Evolutionary conservation across 2,888 invertebrate species (phyloP).

Genomic region (Plagodis pulveraria): DNA sequence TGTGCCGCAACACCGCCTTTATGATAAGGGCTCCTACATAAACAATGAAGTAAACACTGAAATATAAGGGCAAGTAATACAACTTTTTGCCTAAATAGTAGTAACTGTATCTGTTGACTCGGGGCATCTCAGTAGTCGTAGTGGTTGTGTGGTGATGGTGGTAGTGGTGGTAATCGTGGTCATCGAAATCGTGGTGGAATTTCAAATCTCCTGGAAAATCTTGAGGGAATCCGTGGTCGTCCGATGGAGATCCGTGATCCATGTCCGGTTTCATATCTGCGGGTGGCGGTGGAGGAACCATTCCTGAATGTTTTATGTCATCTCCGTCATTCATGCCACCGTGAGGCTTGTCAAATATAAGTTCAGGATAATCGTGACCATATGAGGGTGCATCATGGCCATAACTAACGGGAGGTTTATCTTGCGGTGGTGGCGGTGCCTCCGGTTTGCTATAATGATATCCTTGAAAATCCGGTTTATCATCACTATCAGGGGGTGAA

Average conservation of each 20-base stretch:
- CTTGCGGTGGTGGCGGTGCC: conserved; percentile 43
- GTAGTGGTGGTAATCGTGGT: conserved; percentile 58
- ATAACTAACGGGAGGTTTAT: conserved; percentile 10
- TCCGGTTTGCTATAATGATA: conserved; percentile 43
- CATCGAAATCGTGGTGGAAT: conserved; percentile 73
- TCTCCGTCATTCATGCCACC: conserved; percentile 48
- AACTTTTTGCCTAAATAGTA: conserved; percentile 90
- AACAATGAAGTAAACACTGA: conserved; percentile 89
- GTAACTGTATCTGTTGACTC: conserved; percentile 88
- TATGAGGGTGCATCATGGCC: conserved; percentile 38
- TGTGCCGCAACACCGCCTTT: conserved; percentile 90
- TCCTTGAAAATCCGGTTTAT: conserved; percentile 57
- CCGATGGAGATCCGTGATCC: conserved; percentile 51
- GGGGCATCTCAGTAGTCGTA: conserved; percentile 81
- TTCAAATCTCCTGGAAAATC: conserved; percentile 77
- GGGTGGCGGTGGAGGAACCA: conserved; percentile 66
- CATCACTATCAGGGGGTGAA: conserved; percentile 48
- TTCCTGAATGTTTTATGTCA: conserved; percentile 60
- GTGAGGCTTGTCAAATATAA: conserved; percentile 65
- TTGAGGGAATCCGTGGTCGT: conserved; percentile 74
- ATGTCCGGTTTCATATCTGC: conserved; percentile 54
- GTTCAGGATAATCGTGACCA: conserved; percentile 65
- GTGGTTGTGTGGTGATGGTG: conserved; percentile 68
- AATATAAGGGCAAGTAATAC: conserved; percentile 90
- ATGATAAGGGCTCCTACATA: conserved; percentile 89